Evolutionary conservation across 2,113 vertebrate species (phyloP).

Genomic region (Vanacampus margaritifer): DNA sequence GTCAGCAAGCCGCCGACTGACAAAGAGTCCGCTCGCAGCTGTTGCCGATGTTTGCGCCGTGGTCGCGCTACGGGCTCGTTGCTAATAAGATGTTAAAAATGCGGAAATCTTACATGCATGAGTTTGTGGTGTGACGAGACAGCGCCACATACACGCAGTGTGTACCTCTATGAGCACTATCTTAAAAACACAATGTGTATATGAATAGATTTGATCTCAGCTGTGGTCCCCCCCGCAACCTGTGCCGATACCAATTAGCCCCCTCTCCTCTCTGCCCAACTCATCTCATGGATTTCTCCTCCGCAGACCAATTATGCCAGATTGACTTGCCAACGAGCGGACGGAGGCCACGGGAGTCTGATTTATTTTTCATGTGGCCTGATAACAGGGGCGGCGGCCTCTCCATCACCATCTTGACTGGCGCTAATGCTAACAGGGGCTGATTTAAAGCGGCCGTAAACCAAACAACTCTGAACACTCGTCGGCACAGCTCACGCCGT

Average conservation of each 20-base stretch:
- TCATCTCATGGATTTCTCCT: slow-evolving; percentile 59
- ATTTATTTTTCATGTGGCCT: slow-evolving; percentile 72
- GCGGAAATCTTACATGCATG: not conserved
- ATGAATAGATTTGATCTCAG: slow-evolving; percentile 4
- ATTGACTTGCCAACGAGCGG: slow-evolving; percentile 70
- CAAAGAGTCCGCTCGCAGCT: not conserved
- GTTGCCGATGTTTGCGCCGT: not conserved
- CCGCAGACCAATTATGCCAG: slow-evolving; percentile 72
- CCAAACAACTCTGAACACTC: slow-evolving; percentile 62
- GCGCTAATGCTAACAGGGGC: slow-evolving; percentile 62
- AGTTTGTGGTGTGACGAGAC: not conserved
- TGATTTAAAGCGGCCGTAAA: slow-evolving; percentile 69
- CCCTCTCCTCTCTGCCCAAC: slow-evolving; percentile 56
- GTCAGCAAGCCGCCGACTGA: not conserved
- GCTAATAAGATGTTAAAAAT: not conserved
- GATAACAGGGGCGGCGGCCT: slow-evolving; percentile 50
- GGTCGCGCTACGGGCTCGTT: not conserved
- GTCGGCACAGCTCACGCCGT: not conserved
- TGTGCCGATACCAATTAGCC: slow-evolving; percentile 76
- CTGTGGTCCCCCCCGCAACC: slow-evolving; percentile 40
- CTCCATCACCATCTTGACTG: slow-evolving; percentile 64
- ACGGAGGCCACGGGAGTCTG: slow-evolving; percentile 73
- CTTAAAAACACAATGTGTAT: not conserved
- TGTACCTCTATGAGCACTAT: not conserved
- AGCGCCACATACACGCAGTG: not conserved